Evolutionary conservation across 2,797 vertebrate genomes (phyloP).

Genomic region (Molossus alvarezi): DNA sequence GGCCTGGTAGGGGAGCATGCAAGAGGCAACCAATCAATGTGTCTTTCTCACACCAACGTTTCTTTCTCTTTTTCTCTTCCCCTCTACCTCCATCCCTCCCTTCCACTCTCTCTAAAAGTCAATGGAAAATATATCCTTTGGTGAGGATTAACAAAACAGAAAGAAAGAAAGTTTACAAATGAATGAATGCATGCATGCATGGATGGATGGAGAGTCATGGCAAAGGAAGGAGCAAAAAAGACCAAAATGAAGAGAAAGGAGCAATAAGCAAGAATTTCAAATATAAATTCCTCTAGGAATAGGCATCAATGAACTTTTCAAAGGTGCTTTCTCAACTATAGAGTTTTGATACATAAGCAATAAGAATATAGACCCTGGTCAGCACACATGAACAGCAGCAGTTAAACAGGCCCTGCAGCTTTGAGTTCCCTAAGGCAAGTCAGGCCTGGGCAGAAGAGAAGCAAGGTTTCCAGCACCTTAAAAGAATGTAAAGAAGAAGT

Average conservation of each 20-base stretch:
- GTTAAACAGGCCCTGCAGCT: slow-evolving; percentile 59
- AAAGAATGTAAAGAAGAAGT: slow-evolving; percentile 5
- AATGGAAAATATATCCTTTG: no score
- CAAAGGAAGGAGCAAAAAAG: slow-evolving; percentile 42
- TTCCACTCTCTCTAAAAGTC: no score
- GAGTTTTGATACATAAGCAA: background rate
- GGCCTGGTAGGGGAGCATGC: no score
- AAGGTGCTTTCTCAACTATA: slow-evolving; percentile 29
- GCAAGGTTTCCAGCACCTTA: slow-evolving; percentile 29
- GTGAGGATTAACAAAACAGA: no score
- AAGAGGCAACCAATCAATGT: no score
- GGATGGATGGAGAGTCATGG: background rate
- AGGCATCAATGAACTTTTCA: slow-evolving; percentile 39
- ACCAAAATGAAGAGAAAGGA: slow-evolving; percentile 5
- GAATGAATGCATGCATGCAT: background rate
- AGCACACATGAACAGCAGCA: background rate
- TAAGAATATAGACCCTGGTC: background rate
- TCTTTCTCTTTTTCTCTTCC: no score
- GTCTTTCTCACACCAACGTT: no score
- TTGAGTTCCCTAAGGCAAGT: slow-evolving; percentile 38
- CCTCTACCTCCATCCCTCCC: no score
- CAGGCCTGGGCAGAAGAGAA: slow-evolving; percentile 28
- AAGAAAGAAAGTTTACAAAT: background rate
- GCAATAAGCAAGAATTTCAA: background rate
- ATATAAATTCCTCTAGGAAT: slow-evolving; percentile 1